phyloP scores from a whole-genome alignment of 2,797 vertebrate species.

The Syndactyla subalaris region DNA sequence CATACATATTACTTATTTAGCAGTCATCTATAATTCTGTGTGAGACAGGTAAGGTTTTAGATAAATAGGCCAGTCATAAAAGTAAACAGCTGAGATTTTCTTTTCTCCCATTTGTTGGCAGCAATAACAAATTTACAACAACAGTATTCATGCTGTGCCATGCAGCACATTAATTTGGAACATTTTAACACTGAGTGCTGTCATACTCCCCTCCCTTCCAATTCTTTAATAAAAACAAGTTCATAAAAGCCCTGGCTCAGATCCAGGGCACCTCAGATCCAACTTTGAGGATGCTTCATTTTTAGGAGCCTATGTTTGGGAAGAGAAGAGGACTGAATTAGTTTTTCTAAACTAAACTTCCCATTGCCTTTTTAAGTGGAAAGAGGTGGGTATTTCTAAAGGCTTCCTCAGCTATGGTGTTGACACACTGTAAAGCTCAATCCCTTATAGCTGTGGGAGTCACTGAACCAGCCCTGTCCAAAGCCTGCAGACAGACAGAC shows the following conservation, averaged over 20 bases:
- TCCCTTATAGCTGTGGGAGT: background rate
- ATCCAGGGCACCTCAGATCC: background rate
- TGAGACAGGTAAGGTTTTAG: background rate
- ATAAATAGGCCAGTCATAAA: slow-evolving; percentile 36
- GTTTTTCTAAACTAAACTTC: background rate
- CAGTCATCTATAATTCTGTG: slow-evolving; percentile 5
- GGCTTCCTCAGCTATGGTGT: background rate
- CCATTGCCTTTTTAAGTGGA: background rate
- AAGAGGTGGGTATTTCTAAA: background rate
- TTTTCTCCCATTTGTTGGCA: slow-evolving; percentile 17
- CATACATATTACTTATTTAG: slow-evolving; percentile 31
- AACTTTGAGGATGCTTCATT: background rate
- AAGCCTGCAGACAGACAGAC: background rate
- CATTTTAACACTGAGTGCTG: background rate
- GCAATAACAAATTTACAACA: slow-evolving; percentile 30
- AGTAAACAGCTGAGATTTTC: slow-evolving; percentile 30
- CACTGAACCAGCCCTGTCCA: background rate
- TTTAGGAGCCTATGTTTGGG: background rate
- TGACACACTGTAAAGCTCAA: background rate
- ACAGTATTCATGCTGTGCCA: background rate
- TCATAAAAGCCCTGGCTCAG: background rate
- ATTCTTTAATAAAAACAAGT: background rate
- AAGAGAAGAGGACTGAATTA: background rate
- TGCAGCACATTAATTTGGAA: slow-evolving; percentile 23
- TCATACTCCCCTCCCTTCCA: background rate